Evolutionary conservation across 2,888 invertebrate genomes (phyloP).

Genomic region (Willowsia nigromaculata): DNA sequence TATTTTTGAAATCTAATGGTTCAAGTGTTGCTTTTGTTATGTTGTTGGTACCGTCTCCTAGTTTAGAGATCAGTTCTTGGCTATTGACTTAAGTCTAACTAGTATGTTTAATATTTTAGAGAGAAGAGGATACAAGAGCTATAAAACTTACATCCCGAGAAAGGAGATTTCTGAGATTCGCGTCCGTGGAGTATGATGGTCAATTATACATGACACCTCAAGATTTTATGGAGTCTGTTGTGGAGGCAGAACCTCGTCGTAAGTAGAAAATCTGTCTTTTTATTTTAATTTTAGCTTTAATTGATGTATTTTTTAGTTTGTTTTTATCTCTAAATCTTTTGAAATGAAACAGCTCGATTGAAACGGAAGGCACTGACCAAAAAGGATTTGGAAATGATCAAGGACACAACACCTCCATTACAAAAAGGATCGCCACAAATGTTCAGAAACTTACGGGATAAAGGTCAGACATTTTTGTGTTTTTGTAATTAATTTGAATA

Average conservation of each 20-base stretch:
- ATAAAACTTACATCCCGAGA: slow-evolving; percentile 93
- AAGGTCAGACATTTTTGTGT: slow-evolving; percentile 85
- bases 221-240: slow-evolving; percentile 98
- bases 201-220: slow-evolving; percentile 99
- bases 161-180: slow-evolving; percentile 95
- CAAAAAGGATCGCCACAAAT: slow-evolving; percentile 90
- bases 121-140: slow-evolving; percentile 85
- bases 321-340: no score
- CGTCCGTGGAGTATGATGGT: slow-evolving; percentile 95
- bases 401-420: slow-evolving; percentile 88
- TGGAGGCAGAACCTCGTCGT: slow-evolving; percentile 96
- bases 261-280: slow-evolving; percentile 80
- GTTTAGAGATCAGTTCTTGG: neutral
- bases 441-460: slow-evolving; percentile 93
- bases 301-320: no score
- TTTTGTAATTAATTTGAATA: no score
- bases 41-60: neutral
- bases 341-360: slow-evolving; percentile 86
- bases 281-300: neutral
- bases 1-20: neutral
- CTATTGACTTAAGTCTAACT: no score
- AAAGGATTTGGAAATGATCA: slow-evolving; percentile 89
- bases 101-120: neutral
- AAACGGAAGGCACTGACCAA: slow-evolving; percentile 87
- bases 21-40: no score